Evolutionary conservation across 37 sponge, comb jelly and placozoan species (phyloP), one percentile per base, ranked within the genome.

Genomic region (Chondrosia reniformis): DNA sequence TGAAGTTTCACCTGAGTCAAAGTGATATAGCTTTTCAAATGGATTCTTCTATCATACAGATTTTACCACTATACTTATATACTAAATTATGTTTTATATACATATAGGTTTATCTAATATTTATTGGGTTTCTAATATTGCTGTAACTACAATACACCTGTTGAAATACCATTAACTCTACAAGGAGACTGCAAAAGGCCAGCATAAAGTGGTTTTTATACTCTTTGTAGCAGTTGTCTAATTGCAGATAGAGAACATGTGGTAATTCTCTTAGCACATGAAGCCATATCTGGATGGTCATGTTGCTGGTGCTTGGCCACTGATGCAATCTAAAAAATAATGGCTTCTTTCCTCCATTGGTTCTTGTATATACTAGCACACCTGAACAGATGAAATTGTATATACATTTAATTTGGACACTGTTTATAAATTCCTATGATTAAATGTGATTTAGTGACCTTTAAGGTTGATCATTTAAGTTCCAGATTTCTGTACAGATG

Each of bases 191-290:
- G 24, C 72, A 69, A 25, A 69, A 69, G 21, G 43, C 72, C 43
- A 69, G 72, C 43, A 40, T 41, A 25, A 43, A 69, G 17, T 44
- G 2, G 54, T 63, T 79, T 43, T 79, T 41, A 33, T 80, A 71
- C 55, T 67, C 55, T 27, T 67, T 63, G 17, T 39, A 71, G 72
- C 81, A 80, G 81, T 80, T 80, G 57, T 80, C 81, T 45, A 81
- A 43, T 56, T 81, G 82, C 19, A 81, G 46, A 46, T 81, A 81
- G 45, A 81, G 42, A 44, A 74, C 63, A 10, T 49, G 52, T 49
- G 52, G 52, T 15, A 49, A 49, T 44, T 69, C 25, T 2, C 1
- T 9, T 22, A 69, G 15, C 3, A 40, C 72, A 21, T 69, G n/a
- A 21, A 69, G 72, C 43, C 39, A 40, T 8, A 40, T 40, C 2